Percentiles rank a stretch among this genome's conserved stretches.
phyloP scores from a whole-genome alignment of 2,113 vertebrate species.

The Oenanthe oenanthe region DNA sequence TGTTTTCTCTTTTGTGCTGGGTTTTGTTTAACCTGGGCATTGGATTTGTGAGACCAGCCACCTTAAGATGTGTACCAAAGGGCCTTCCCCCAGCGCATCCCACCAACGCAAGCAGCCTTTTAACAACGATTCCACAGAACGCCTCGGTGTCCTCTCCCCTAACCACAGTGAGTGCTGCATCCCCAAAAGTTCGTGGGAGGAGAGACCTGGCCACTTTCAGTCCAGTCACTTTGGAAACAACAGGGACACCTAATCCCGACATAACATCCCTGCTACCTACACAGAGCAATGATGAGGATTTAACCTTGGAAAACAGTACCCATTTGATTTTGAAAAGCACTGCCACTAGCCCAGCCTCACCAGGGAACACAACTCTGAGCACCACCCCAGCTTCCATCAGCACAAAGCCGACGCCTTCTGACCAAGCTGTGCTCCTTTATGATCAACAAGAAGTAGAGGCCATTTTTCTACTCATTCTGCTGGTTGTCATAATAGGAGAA shows the following conservation, averaged over 20 bases:
- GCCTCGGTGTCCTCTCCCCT: neutral
- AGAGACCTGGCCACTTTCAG: constrained; percentile 25
- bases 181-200: constrained; percentile 25
- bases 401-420: constrained; percentile 62
- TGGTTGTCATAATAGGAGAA: constrained; percentile 94
- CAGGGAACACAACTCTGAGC: neutral
- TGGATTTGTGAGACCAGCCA: constrained; percentile 90
- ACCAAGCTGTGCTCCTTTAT: constrained; percentile 72
- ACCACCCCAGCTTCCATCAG: constrained; percentile 28
- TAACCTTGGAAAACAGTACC: constrained; percentile 3
- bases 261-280: neutral
- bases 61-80: constrained; percentile 82
- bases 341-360: neutral
- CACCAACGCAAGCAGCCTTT: constrained; percentile 71
- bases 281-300: neutral
- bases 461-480: constrained; percentile 92
- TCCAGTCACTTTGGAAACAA: neutral
- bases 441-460: constrained; percentile 88
- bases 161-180: neutral
- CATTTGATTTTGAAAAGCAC: neutral
- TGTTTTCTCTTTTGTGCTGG: constrained; percentile 96
- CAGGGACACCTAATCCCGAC: neutral
- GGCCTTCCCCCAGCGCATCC: constrained; percentile 65
- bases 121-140: constrained; percentile 16
- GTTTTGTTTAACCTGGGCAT: constrained; percentile 94